Evolutionary conservation across 2,797 vertebrate genomes (phyloP).

Genomic region (Chaenodraco wilsoni): DNA sequence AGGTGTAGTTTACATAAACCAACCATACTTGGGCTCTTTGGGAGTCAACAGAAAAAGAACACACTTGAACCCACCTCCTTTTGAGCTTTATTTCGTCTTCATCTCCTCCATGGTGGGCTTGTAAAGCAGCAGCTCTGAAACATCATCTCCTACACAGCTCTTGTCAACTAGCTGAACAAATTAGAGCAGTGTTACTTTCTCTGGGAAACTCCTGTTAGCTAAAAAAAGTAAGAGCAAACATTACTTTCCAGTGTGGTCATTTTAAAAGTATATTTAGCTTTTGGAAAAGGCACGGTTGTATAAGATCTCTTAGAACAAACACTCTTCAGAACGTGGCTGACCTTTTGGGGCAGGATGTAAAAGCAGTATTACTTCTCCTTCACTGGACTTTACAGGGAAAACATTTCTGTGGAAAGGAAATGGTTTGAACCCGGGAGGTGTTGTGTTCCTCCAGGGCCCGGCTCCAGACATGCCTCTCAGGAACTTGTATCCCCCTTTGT

Average conservation of each 20-base stretch:
- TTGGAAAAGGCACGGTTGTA: slow-evolving; percentile 12
- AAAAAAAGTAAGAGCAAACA: slow-evolving; percentile 22
- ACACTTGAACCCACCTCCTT: slow-evolving; percentile 1
- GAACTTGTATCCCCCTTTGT: background rate
- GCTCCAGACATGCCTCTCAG: slow-evolving; percentile 22
- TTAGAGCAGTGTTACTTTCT: slow-evolving; percentile 29
- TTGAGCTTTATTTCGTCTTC: background rate
- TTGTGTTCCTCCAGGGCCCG: slow-evolving; percentile 35
- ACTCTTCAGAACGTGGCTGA: slow-evolving; percentile 15
- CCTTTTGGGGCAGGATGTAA: slow-evolving; percentile 35
- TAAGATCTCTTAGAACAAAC: slow-evolving; percentile 37
- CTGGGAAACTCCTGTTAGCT: slow-evolving; percentile 18
- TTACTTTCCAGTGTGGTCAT: slow-evolving; percentile 26
- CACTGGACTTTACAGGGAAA: slow-evolving; percentile 50
- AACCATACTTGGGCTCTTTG: background rate
- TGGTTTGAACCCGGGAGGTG: slow-evolving; percentile 49
- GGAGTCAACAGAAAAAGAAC: slow-evolving; percentile 7
- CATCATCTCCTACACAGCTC: slow-evolving; percentile 19
- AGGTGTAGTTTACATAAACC: slow-evolving; percentile 12
- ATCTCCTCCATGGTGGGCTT: no score
- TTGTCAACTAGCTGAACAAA: slow-evolving; percentile 24
- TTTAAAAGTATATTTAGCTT: slow-evolving; percentile 49
- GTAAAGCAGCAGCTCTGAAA: slow-evolving; percentile 29
- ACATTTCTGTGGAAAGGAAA: slow-evolving; percentile 53
- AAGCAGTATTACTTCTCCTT: slow-evolving; percentile 47